These are phyloP conservation scores for Sphinx pinastri DNA, from an alignment of 2,888 invertebrate species.

Conservation along the genomic window DNA sequence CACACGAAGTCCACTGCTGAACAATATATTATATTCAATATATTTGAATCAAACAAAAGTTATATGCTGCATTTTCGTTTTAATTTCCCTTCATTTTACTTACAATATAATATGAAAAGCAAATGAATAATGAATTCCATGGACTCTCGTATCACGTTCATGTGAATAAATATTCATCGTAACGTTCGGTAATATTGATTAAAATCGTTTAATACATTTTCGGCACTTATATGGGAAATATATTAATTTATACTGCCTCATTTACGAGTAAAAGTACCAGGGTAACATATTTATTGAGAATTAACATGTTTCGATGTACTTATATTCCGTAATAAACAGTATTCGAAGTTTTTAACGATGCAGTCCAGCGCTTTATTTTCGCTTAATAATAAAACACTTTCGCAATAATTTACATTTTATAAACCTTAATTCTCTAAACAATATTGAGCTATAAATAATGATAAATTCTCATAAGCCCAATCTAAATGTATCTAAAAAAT, in stretches of 20 bases:
- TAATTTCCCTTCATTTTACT: not conserved
- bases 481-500: too few species aligned
- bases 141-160: constrained; percentile 1
- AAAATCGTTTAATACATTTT: constrained; percentile 9
- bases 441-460: too few species aligned
- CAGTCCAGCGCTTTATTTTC: too few species aligned
- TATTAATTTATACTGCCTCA: constrained; percentile 28
- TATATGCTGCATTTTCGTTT: too few species aligned
- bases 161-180: constrained; percentile 17
- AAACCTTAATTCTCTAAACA: too few species aligned
- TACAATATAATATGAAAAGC: not conserved
- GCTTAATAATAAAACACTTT: too few species aligned
- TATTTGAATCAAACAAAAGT: too few species aligned
- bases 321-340: not conserved
- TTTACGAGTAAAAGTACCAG: constrained; percentile 27
- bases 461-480: too few species aligned
- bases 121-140: not conserved
- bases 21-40: too few species aligned
- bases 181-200: constrained; percentile 17
- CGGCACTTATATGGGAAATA: constrained; percentile 10
- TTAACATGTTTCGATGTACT: not conserved
- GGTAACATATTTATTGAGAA: not conserved
- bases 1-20: too few species aligned
- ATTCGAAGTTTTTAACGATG: too few species aligned
- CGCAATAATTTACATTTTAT: too few species aligned